phyloP scores from a whole-genome alignment of 2,797 vertebrate genomes.

The Hippoglossus hippoglossus region DNA sequence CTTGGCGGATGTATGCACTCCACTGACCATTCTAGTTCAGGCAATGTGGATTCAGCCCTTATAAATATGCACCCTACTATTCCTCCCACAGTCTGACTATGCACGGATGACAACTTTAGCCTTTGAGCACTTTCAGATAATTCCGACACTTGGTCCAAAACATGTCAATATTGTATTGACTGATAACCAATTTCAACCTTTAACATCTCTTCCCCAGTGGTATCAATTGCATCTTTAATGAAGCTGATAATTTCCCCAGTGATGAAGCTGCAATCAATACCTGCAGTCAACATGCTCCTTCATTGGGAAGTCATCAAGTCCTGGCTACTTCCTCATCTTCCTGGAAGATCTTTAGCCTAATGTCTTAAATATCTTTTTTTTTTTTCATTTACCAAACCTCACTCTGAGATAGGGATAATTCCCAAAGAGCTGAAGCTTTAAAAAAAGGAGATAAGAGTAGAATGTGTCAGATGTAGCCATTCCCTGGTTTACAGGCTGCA shows the following conservation, averaged over 20 bases:
- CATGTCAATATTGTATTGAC: not conserved
- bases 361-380: not conserved
- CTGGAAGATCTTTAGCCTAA: not conserved
- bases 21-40: too few species aligned
- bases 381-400: not conserved
- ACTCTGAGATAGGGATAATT: not conserved
- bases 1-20: too few species aligned
- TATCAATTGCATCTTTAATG: not conserved
- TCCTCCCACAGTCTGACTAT: not conserved
- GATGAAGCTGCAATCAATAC: slow-evolving; percentile 5
- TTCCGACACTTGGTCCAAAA: too few species aligned
- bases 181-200: not conserved
- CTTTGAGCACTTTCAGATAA: not conserved
- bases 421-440: not conserved
- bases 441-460: not conserved
- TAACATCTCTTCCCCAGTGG: not conserved
- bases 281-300: not conserved
- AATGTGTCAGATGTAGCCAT: not conserved
- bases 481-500: not conserved
- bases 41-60: too few species aligned
- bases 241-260: slow-evolving; percentile 7
- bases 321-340: not conserved
- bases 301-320: not conserved
- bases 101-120: not conserved
- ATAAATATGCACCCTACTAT: too few species aligned